Conservation (phyloP, 2,797 vertebrate species). For the Allobates femoralis region DNA sequence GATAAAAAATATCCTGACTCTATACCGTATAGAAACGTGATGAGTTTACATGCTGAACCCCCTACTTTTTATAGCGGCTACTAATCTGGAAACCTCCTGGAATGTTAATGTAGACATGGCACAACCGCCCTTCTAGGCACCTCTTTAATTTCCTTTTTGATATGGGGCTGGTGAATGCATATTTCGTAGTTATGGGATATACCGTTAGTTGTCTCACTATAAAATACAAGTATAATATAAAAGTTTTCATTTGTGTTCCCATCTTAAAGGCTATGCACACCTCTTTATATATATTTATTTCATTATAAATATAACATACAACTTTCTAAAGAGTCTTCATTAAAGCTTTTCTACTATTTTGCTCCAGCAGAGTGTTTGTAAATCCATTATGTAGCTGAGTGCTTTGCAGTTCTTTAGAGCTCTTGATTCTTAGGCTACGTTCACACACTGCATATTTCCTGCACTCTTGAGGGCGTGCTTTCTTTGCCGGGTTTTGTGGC, state of each 20-base stretch:
- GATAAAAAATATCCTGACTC: not conserved
- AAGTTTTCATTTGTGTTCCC: conserved; percentile 6
- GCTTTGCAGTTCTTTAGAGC: too few species aligned
- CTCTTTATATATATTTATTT: too few species aligned
- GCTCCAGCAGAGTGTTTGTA: too few species aligned
- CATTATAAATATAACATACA: too few species aligned
- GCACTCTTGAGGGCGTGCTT: too few species aligned
- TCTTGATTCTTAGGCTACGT: too few species aligned
- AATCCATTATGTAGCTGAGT: too few species aligned
- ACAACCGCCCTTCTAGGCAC: not conserved
- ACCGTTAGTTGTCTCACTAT: not conserved
- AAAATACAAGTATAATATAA: not conserved
- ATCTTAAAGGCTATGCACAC: not conserved
- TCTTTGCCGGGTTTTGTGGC: too few species aligned
- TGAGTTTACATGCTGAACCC: not conserved
- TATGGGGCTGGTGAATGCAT: not conserved
- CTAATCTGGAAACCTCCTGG: not conserved
- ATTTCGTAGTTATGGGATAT: not conserved
- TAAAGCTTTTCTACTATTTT: too few species aligned
- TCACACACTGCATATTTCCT: too few species aligned
- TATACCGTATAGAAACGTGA: too few species aligned
- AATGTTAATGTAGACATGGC: not conserved
- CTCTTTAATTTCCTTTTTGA: conserved; percentile 10
- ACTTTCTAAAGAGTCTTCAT: too few species aligned
- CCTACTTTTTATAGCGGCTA: not conserved